A percentile compares a stretch with the other conserved stretches of the same genome.
These are phyloP conservation scores for Troides oblongomaculatus DNA, from an alignment of 2,888 invertebrate species.

Conservation along the genomic window DNA sequence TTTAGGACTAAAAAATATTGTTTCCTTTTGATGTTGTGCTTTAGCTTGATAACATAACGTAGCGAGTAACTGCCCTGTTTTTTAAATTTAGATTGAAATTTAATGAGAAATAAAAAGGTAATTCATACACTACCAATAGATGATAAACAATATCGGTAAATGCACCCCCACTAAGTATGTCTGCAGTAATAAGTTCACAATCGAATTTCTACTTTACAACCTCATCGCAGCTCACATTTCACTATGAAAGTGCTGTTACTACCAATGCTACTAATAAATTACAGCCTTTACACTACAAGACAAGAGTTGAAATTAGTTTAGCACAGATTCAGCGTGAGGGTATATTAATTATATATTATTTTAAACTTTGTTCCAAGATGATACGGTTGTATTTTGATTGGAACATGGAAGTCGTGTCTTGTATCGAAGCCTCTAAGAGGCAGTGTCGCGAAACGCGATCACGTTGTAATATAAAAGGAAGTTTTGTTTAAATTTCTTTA, in stretches of 20 bases:
- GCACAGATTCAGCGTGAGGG: neutral
- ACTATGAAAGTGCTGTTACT: conserved; percentile 10
- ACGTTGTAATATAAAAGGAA: conserved; percentile 79
- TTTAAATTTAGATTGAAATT: neutral
- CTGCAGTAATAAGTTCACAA: neutral
- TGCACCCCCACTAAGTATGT: neutral
- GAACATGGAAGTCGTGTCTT: conserved; percentile 36
- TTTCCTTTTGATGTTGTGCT: neutral
- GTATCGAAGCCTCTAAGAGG: conserved; percentile 57
- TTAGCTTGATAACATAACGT: neutral
- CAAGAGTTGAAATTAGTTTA: conserved; percentile 39
- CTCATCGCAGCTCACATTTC: conserved; percentile 27
- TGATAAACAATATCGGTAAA: neutral
- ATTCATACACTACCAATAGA: conserved; percentile 4
- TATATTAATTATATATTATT: neutral
- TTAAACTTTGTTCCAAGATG: conserved; percentile 7
- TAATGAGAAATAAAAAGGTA: neutral
- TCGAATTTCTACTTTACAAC: conserved; percentile 21
- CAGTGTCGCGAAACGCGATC: conserved; percentile 76
- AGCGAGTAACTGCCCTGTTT: neutral
- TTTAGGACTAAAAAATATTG: neutral
- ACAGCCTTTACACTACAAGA: conserved; percentile 37
- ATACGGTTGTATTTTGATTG: conserved; percentile 36
- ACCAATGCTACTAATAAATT: conserved; percentile 28
- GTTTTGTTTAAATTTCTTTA: conserved; percentile 76